Base-by-base conservation (phyloP, 2,888 invertebrate species). In the Drosophila recens region DNA sequence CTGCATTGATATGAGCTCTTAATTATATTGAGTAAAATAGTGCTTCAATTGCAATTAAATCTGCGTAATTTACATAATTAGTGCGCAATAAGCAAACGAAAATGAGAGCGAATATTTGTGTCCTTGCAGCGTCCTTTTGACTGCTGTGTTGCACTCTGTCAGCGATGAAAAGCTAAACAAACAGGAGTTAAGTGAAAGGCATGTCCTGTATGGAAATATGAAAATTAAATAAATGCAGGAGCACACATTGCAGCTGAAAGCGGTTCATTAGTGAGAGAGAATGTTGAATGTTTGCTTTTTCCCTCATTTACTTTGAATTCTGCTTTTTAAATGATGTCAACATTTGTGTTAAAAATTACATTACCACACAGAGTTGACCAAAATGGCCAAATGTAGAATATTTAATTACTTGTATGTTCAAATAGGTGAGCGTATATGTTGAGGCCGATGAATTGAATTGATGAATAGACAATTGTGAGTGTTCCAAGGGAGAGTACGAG, bases 181-280 rank as follows among this genome's bases (percentile, higher is more conserved):
- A 78, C 67, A 66, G 65, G 66, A 36, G 46, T 23, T 43, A 64
- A 79, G 69, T 67, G 69, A 56, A 72, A 69, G 58, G 68, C 38
- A 52, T 38, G 52, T 61, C 48, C 48, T 42, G 17, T 36, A 30
- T 52, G 45, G 15, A 36, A 34, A 57, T 36, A 13, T 36, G 51
- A 8, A 38, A 67, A 64, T 56, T 23, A 40, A 61, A 34, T 52
- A 58, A 64, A 79, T 66, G 63, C 46, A 17, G 17, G 54, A 40
- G 67, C 74, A 77, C 43, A 57, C 68, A 68, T 51, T 51, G 48
- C 52, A 49, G 58, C 61, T 81, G 75, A 80, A 82, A 72, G 73
- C 67, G 66, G 72, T 72, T 86, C 80, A 86, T 83, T 86, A 79
- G 79, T 67, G 74, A 34, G 48, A n/a, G 36, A 23, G 33, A 40